phyloP scores from a whole-genome alignment of 1,140 invertebrate genomes.

The Bursaphelenchus mucronatus region DNA sequence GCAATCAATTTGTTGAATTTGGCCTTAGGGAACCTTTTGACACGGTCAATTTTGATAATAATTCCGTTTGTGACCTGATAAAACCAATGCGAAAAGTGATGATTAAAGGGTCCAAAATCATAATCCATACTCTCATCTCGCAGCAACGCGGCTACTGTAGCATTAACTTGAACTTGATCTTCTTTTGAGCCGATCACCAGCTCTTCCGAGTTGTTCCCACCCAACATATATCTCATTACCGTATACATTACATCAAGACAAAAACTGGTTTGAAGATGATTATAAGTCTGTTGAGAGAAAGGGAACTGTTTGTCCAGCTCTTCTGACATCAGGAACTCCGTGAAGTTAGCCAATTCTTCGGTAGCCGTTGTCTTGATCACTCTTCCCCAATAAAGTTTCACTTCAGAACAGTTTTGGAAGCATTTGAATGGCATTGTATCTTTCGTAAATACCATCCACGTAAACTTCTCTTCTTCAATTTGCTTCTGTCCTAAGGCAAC shows the following conservation, averaged over 20 bases:
- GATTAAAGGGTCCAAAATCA: constrained; percentile 49
- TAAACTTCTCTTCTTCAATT: constrained; percentile 26
- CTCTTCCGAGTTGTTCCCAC: constrained; percentile 20
- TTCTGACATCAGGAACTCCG: constrained; percentile 23
- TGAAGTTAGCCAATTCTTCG: constrained; percentile 32
- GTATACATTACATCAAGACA: constrained; percentile 37
- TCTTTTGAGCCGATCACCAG: background rate
- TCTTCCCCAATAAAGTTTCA: constrained; percentile 44
- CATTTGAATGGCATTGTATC: constrained; percentile 53
- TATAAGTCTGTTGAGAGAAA: constrained; percentile 17
- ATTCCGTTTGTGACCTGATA: constrained; percentile 48
- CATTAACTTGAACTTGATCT: constrained; percentile 1
- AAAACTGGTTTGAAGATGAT: constrained; percentile 30
- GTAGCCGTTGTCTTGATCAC: constrained; percentile 31
- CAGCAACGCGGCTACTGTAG: constrained; percentile 14
- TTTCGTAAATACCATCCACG: constrained; percentile 42
- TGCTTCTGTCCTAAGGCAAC: constrained; percentile 18
- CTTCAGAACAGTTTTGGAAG: constrained; percentile 41
- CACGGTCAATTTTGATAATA: constrained; percentile 49
- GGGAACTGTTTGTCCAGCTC: constrained; percentile 25
- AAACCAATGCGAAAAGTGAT: constrained; percentile 33
- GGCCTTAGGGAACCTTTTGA: constrained; percentile 34
- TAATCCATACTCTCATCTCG: constrained; percentile 19
- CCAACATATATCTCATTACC: constrained; percentile 29
- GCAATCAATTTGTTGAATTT: constrained; percentile 56